phyloP scores from a whole-genome alignment of 1,140 invertebrate species.

The Trypoxylus dichotomus region DNA sequence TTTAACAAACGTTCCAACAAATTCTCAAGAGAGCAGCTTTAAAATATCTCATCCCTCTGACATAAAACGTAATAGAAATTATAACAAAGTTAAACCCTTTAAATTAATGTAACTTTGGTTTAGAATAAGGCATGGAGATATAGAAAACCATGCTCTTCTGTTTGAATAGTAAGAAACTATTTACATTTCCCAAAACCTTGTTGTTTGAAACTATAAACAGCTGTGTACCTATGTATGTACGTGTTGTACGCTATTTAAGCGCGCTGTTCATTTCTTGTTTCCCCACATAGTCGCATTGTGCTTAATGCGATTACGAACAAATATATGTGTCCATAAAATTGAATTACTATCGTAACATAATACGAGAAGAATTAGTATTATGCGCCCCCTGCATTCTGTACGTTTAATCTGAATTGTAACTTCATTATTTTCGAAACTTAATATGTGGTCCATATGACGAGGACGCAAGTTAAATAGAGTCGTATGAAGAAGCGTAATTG shows the following conservation, averaged over 20 bases:
- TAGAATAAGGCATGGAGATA: too few relatives aligned
- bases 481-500: neutral
- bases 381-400: constrained; percentile 4
- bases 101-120: too few relatives aligned
- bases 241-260: neutral
- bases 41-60: too few relatives aligned
- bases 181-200: too few relatives aligned
- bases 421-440: constrained; percentile 26
- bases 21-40: too few relatives aligned
- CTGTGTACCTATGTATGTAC: too few relatives aligned
- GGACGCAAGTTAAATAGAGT: neutral
- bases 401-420: constrained; percentile 21
- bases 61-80: too few relatives aligned
- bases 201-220: too few relatives aligned
- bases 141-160: too few relatives aligned
- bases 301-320: constrained; percentile 28
- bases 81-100: too few relatives aligned
- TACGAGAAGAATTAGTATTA: constrained; percentile 30
- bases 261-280: neutral
- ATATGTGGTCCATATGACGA: constrained; percentile 19
- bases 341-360: constrained; percentile 32
- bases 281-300: neutral
- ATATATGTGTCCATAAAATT: constrained; percentile 32
- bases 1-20: too few relatives aligned
- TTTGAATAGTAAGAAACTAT: too few relatives aligned